These are phyloP conservation scores for Phodopus roborovskii DNA, from an alignment of 2,113 vertebrate species.

Conservation along the genomic window DNA sequence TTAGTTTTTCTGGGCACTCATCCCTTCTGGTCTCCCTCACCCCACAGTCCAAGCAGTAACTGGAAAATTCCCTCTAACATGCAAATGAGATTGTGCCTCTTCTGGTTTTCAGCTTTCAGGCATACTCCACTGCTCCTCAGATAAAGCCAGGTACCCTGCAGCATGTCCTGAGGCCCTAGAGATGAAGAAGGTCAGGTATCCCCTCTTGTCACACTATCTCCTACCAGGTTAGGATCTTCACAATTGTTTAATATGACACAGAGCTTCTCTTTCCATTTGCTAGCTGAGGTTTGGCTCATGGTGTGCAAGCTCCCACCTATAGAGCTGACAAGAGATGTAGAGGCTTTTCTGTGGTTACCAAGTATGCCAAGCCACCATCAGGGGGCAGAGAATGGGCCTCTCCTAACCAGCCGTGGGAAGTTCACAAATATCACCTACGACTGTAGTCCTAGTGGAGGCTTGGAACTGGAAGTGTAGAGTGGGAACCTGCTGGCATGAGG, in stretches of 20 bases:
- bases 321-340: rapidly evolving
- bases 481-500: background rate
- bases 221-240: background rate
- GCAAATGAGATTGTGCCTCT: rapidly evolving
- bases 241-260: too few species aligned
- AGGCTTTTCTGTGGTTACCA: rapidly evolving
- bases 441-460: background rate
- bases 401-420: rapidly evolving
- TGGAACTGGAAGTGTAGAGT: background rate
- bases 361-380: background rate
- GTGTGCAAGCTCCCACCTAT: background rate
- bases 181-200: background rate
- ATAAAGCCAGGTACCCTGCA: background rate
- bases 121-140: background rate
- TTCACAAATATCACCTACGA: background rate
- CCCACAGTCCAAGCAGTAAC: too few species aligned
- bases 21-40: too few species aligned
- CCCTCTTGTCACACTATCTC: background rate
- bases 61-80: background rate
- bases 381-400: background rate
- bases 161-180: rapidly evolving
- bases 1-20: background rate
- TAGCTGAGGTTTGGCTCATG: background rate
- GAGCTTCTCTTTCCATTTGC: background rate
- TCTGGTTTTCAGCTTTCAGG: rapidly evolving